A percentile compares a stretch with the other conserved stretches of the same genome.
phyloP scores from a whole-genome alignment of 2,113 vertebrate genomes.

The Oxyura jamaicensis region DNA sequence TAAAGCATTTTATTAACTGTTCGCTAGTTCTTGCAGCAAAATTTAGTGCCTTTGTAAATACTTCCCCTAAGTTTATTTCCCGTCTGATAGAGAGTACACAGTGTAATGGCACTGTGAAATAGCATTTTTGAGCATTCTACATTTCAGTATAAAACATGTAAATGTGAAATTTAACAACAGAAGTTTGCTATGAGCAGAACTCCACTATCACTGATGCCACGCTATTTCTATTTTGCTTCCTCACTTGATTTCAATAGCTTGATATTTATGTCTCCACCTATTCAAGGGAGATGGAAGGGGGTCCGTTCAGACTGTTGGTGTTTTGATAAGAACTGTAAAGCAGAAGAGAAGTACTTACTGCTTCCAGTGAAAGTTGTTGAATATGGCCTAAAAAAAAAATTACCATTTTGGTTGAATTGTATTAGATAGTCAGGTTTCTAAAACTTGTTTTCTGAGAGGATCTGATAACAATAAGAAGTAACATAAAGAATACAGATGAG shows the following conservation, averaged over 20 bases:
- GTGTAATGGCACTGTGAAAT: slow-evolving; percentile 40
- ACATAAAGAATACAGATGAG: neutral
- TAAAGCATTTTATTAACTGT: neutral
- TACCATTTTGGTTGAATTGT: neutral
- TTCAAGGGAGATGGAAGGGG: neutral
- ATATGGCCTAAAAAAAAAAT: neutral
- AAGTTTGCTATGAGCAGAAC: neutral
- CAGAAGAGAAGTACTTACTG: slow-evolving; percentile 39
- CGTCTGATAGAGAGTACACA: neutral
- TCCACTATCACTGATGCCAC: neutral
- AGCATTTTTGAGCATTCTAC: slow-evolving; percentile 35
- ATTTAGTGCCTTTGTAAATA: slow-evolving; percentile 11
- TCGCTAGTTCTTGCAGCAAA: neutral
- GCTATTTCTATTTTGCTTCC: neutral
- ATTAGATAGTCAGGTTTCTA: neutral
- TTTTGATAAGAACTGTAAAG: slow-evolving; percentile 44
- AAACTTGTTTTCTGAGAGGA: neutral
- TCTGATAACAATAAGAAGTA: neutral
- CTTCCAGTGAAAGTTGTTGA: slow-evolving; percentile 21
- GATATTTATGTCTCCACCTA: neutral
- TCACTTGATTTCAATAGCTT: neutral
- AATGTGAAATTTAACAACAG: neutral
- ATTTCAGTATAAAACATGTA: slow-evolving; percentile 29
- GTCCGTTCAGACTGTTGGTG: neutral
- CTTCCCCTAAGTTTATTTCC: slow-evolving; percentile 8